These are phyloP conservation scores for Microcebus griseorufus DNA, from an alignment of 2,113 vertebrate species.

Conservation along the genomic window DNA sequence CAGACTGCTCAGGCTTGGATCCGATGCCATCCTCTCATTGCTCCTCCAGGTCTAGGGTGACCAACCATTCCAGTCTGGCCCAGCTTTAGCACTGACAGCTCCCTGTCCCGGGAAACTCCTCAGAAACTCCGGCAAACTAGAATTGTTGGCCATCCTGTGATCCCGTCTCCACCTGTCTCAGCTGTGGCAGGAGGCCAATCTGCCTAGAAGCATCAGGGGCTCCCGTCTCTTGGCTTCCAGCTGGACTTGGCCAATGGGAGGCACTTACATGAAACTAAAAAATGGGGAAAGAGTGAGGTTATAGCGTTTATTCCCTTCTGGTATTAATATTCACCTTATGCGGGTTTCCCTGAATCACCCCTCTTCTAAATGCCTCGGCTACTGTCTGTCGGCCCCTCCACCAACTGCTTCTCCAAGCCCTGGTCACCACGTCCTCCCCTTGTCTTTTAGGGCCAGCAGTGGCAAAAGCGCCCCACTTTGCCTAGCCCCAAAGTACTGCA, in stretches of 20 bases:
- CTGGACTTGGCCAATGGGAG: not conserved
- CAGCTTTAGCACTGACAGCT: not conserved
- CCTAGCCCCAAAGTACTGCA: not conserved
- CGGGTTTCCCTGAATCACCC: not conserved
- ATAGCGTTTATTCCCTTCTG: not conserved
- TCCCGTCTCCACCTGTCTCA: not conserved
- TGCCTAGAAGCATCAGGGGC: fast-evolving
- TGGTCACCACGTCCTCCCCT: not conserved
- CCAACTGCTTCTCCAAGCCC: not conserved
- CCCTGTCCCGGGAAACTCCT: not conserved
- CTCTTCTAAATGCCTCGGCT: not conserved
- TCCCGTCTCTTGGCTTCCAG: not conserved
- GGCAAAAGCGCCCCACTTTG: fast-evolving
- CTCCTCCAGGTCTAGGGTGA: not conserved
- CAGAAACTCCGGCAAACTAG: not conserved
- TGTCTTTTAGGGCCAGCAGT: not conserved
- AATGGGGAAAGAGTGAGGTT: not conserved
- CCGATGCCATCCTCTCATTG: not conserved
- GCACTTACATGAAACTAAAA: not conserved
- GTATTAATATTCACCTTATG: not conserved
- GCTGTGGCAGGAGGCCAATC: not conserved
- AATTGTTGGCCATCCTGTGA: fast-evolving
- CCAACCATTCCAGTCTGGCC: too few relatives aligned
- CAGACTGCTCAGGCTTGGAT: not conserved
- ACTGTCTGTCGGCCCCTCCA: not conserved